phyloP scores from a whole-genome alignment of 2,888 invertebrate genomes.

The Leptothorax acervorum region DNA sequence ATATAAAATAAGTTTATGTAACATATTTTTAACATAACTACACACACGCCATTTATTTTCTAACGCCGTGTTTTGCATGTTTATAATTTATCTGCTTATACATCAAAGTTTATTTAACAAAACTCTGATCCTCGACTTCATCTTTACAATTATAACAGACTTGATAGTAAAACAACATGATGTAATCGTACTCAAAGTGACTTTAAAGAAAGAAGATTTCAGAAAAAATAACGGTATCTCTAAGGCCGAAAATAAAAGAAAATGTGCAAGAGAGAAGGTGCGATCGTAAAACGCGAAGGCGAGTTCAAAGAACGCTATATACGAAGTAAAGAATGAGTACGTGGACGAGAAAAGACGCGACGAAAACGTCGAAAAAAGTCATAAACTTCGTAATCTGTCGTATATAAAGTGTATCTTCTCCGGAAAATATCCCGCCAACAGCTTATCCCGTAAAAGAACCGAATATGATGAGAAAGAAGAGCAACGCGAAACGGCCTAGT shows the following conservation, averaged over 20 bases:
- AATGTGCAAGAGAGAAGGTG: background rate
- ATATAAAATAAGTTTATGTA: background rate
- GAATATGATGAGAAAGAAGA: conserved; percentile 54
- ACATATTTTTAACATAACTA: background rate
- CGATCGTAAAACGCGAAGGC: conserved; percentile 53
- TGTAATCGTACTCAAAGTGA: conserved; percentile 1
- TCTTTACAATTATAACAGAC: background rate
- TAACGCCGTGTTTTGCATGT: background rate
- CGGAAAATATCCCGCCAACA: conserved; percentile 62
- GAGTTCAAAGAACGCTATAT: conserved; percentile 24
- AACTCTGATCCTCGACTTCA: background rate
- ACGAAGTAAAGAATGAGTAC: conserved; percentile 32
- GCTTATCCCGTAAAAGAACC: conserved; percentile 49
- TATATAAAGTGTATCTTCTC: conserved; percentile 79
- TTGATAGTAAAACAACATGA: background rate
- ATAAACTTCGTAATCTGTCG: conserved; percentile 83
- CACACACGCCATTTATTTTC: background rate
- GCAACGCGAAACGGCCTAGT: conserved; percentile 21
- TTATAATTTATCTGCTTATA: background rate
- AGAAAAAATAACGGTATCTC: conserved; percentile 18
- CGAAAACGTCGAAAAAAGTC: conserved; percentile 74
- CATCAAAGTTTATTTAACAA: background rate
- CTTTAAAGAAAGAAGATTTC: background rate
- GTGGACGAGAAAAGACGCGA: conserved; percentile 47
- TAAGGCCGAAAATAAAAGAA: background rate